These are phyloP conservation scores for Spilarctia lutea DNA, from an alignment of 2,888 invertebrate species.

Conservation along the genomic window DNA sequence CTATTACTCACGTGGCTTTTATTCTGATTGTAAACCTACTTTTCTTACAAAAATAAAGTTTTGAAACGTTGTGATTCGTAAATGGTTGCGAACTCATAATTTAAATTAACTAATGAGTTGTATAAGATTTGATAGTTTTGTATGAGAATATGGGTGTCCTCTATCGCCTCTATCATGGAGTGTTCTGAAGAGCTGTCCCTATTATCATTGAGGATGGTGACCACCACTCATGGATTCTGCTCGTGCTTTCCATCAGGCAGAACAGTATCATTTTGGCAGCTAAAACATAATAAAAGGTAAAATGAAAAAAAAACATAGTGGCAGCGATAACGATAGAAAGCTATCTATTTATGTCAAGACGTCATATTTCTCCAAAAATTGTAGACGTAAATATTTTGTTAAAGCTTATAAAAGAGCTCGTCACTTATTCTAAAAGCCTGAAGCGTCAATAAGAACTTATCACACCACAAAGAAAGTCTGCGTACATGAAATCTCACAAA, in stretches of 20 bases:
- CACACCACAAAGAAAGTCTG: constrained; percentile 33
- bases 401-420: constrained; percentile 18
- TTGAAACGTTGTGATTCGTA: background rate
- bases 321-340: background rate
- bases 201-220: no score
- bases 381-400: background rate
- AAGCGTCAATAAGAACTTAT: constrained; percentile 38
- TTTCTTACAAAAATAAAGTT: constrained; percentile 14
- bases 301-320: no score
- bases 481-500: constrained; percentile 39
- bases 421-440: constrained; percentile 28
- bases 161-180: no score
- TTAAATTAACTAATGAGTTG: background rate
- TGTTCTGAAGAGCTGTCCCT: no score
- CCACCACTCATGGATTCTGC: no score
- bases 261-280: no score
- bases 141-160: no score
- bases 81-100: background rate
- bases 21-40: constrained; percentile 45
- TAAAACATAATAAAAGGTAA: no score
- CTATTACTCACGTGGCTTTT: constrained; percentile 46
- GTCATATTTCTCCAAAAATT: background rate
- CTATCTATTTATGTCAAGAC: background rate
- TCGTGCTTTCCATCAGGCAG: no score
- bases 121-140: background rate